A percentile compares a stretch with the other conserved stretches of the same genome.
phyloP scores from a whole-genome alignment of 2,113 vertebrate species.

The Menura novaehollandiae region DNA sequence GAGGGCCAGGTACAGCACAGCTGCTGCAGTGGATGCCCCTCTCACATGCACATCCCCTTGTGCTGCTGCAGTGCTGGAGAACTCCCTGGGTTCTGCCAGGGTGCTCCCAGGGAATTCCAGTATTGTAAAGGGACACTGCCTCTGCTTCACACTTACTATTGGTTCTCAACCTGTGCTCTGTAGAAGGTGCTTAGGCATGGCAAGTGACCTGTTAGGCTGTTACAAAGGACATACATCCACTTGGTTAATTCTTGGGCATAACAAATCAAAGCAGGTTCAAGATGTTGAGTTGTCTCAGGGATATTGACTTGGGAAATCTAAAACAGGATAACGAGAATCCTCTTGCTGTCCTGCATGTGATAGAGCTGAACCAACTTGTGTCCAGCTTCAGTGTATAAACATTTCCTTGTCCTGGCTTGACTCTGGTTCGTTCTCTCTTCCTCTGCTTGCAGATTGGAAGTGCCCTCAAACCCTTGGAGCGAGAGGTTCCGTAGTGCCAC shows the following conservation, averaged over 20 bases:
- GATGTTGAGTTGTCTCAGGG: neutral
- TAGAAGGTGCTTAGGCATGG: neutral
- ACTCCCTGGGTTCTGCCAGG: neutral
- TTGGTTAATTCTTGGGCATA: neutral
- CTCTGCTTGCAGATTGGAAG: neutral
- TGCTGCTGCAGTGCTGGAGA: neutral
- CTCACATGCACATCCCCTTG: neutral
- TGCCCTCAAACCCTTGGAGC: neutral
- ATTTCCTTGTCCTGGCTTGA: neutral
- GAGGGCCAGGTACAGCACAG: too few relatives aligned
- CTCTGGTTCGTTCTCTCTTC: neutral
- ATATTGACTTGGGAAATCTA: neutral
- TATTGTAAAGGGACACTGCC: neutral
- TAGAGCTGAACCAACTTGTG: neutral
- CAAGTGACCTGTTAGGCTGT: neutral
- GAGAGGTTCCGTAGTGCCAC: neutral
- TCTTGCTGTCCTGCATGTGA: accelerated
- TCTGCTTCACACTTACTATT: neutral
- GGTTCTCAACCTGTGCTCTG: neutral
- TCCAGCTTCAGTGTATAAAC: neutral
- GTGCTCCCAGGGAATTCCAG: neutral
- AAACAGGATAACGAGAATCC: neutral
- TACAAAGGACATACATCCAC: neutral
- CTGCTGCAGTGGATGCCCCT: accelerated
- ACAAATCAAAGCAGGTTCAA: neutral